A percentile compares a stretch with the other conserved stretches of the same genome.
Evolutionary conservation across 2,113 vertebrate species (phyloP).

Genomic region (Ctenomys sociabilis): DNA sequence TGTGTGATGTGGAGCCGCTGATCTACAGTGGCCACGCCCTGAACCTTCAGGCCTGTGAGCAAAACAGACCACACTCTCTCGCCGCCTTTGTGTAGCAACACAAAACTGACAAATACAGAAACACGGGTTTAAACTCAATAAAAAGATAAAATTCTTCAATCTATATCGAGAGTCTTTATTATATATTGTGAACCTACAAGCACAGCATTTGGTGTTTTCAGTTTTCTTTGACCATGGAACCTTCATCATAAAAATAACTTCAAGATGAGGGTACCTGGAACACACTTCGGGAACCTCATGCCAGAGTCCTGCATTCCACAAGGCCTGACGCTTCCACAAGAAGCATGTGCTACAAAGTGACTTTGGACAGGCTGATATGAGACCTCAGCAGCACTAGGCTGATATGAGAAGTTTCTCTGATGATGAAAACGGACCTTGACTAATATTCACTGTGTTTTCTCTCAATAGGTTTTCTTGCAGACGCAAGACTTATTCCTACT

Average conservation of each 20-base stretch:
- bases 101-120: not conserved
- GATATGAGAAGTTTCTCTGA: conserved; percentile 19
- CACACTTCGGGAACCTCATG: not conserved
- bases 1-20: not conserved
- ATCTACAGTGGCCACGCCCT: not conserved
- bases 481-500: conserved; percentile 49
- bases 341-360: not conserved
- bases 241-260: not conserved
- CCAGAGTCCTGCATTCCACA: not conserved
- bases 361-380: not conserved
- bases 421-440: conserved; percentile 39
- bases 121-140: not conserved
- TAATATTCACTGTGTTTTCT: conserved; percentile 62
- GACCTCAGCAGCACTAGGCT: not conserved
- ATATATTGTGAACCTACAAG: not conserved
- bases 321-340: not conserved
- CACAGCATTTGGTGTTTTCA: not conserved
- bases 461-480: not conserved
- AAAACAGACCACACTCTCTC: not conserved
- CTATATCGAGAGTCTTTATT: not conserved
- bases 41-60: not conserved
- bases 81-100: not conserved
- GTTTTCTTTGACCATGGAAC: not conserved
- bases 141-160: not conserved
- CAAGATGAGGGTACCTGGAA: not conserved